These are phyloP conservation scores for Eupithecia pulchellata DNA, from an alignment of 2,888 invertebrate species.

Conservation along the genomic window DNA sequence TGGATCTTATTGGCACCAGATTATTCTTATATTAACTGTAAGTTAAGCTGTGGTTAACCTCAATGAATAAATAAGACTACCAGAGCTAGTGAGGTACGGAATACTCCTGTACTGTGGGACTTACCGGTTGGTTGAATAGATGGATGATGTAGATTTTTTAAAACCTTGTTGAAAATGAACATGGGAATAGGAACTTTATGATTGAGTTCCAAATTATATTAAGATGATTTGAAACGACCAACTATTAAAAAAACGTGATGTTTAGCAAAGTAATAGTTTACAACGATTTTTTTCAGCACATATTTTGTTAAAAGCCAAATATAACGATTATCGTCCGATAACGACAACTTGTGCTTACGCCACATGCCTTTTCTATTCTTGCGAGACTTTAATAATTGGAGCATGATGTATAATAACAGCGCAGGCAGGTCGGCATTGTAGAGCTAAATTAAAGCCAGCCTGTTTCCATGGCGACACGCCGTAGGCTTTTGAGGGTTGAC, in stretches of 20 bases:
- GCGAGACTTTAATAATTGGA: slow-evolving; percentile 66
- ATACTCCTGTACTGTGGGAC: no score
- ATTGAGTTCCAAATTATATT: not conserved
- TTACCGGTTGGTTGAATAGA: no score
- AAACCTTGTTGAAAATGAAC: not conserved
- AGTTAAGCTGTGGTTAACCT: no score
- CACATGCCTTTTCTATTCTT: slow-evolving; percentile 56
- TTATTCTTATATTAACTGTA: no score
- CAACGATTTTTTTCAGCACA: not conserved
- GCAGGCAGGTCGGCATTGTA: slow-evolving; percentile 56
- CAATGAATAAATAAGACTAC: no score
- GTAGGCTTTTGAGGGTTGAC: slow-evolving; percentile 11
- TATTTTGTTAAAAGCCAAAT: not conserved
- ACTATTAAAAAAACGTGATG: not conserved
- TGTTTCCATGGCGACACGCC: slow-evolving; percentile 56
- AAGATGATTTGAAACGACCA: not conserved
- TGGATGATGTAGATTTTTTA: not conserved
- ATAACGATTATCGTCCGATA: not conserved
- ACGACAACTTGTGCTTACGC: slow-evolving; percentile 34
- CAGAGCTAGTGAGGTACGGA: no score
- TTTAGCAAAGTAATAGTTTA: not conserved
- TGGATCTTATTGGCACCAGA: no score
- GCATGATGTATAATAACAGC: slow-evolving; percentile 67
- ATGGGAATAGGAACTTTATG: not conserved
- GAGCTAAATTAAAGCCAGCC: slow-evolving; percentile 65